Percentiles rank a stretch among this genome's conserved stretches.
These are phyloP conservation scores for Steinernema carpocapsae DNA, from an alignment of 2,888 invertebrate species.

Conservation along the genomic window DNA sequence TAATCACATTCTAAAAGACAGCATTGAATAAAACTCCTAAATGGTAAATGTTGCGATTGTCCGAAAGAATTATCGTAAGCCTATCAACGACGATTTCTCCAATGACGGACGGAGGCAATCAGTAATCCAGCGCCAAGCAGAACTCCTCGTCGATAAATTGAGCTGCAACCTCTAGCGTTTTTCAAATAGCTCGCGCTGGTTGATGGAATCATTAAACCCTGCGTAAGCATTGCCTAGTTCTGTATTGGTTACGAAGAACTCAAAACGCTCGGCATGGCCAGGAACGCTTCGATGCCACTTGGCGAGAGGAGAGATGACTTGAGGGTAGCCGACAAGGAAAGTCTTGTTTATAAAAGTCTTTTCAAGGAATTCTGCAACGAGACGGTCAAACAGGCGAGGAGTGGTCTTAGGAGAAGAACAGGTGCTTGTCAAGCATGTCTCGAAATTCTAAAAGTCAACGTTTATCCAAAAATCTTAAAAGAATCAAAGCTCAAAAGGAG, in stretches of 20 bases:
- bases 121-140: slow-evolving; percentile 95
- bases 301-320: slow-evolving; percentile 93
- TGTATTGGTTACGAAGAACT: slow-evolving; percentile 84
- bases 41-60: slow-evolving; percentile 98
- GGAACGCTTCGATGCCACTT: slow-evolving; percentile 88
- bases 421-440: slow-evolving; percentile 81
- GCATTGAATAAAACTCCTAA: no score
- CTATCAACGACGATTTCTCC: slow-evolving; percentile 99
- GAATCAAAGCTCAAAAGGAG: slow-evolving; percentile 78
- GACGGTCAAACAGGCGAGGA: slow-evolving; percentile 88
- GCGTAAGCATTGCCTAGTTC: slow-evolving; percentile 99
- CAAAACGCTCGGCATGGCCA: slow-evolving; percentile 94
- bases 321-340: slow-evolving; percentile 94
- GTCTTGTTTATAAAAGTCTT: slow-evolving; percentile 93
- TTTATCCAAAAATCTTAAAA: slow-evolving; percentile 5
- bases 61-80: slow-evolving; percentile 95
- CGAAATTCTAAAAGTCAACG: slow-evolving; percentile 74
- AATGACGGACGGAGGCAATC: slow-evolving; percentile 95
- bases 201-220: slow-evolving; percentile 94
- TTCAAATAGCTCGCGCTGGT: slow-evolving; percentile 91
- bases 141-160: slow-evolving; percentile 96
- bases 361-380: slow-evolving; percentile 91
- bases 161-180: slow-evolving; percentile 97
- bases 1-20: no score
- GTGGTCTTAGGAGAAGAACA: slow-evolving; percentile 91